Evolutionary conservation across 2,797 vertebrate genomes (phyloP).

Genomic region (Carapus acus): DNA sequence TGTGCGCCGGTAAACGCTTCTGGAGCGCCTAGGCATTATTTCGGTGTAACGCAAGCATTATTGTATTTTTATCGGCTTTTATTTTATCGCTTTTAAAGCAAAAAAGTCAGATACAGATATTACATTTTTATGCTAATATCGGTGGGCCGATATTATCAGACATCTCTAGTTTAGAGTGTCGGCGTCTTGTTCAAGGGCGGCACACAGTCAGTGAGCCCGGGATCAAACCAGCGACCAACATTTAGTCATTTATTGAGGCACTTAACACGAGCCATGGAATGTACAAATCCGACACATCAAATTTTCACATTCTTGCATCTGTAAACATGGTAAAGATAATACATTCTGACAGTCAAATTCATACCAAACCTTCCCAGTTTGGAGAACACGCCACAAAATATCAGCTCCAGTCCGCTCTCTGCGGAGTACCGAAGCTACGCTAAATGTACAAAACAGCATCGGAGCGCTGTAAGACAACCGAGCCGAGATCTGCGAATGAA

Average conservation of each 20-base stretch:
- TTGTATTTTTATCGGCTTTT: no score
- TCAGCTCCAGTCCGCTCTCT: conserved; percentile 32
- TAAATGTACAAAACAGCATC: conserved; percentile 53
- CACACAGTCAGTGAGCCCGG: no score
- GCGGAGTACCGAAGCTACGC: conserved; percentile 42
- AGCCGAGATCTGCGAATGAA: conserved; percentile 40
- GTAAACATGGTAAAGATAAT: conserved; percentile 64
- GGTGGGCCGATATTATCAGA: no score
- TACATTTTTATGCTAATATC: no score
- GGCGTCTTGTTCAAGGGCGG: no score
- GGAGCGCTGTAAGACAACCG: no score
- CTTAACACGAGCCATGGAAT: conserved; percentile 74
- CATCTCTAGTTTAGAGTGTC: no score
- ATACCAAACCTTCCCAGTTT: conserved; percentile 14
- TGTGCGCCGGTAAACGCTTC: no score
- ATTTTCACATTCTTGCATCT: conserved; percentile 66
- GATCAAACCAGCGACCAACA: conserved; percentile 16
- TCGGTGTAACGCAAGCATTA: no score
- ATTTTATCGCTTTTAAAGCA: no score
- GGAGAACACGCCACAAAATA: conserved; percentile 36
- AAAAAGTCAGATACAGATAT: no score
- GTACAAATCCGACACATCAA: conserved; percentile 62
- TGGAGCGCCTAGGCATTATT: no score
- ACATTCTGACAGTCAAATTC: conserved; percentile 58
- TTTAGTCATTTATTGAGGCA: conserved; percentile 75